A percentile compares a stretch with the other conserved stretches of the same genome.
phyloP scores from a whole-genome alignment of 2,888 invertebrate genomes.

The Piscicola geometra region DNA sequence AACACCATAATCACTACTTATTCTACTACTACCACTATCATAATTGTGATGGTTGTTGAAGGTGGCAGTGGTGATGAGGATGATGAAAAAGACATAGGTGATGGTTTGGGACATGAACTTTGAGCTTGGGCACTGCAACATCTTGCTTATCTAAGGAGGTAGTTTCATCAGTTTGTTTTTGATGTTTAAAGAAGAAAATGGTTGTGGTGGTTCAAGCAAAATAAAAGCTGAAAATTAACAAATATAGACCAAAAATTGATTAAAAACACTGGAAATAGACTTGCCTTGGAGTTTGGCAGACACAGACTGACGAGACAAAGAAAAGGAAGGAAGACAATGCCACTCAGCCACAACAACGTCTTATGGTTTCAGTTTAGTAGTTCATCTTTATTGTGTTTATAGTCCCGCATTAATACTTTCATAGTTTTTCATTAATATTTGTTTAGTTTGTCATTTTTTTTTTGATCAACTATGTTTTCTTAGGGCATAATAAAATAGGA shows the following conservation, averaged over 20 bases:
- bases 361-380: not conserved
- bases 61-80: conserved; percentile 66
- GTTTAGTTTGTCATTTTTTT: no score
- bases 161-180: no score
- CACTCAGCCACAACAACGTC: not conserved
- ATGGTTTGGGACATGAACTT: conserved; percentile 66
- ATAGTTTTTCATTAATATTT: no score
- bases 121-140: conserved; percentile 64
- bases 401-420: no score
- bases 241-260: no score
- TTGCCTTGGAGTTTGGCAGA: not conserved
- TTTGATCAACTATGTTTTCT: no score
- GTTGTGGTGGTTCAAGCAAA: not conserved
- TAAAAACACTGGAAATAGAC: no score
- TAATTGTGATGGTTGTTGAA: conserved; percentile 50
- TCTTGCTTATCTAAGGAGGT: conserved; percentile 50
- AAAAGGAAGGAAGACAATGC: not conserved
- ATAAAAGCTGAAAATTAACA: no score
- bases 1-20: not conserved
- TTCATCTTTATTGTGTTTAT: no score
- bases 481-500: no score
- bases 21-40: not conserved
- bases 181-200: not conserved
- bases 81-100: conserved; percentile 64
- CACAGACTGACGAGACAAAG: not conserved